Conservation (phyloP, 2,797 vertebrate species). For the Girardinus metallicus region DNA sequence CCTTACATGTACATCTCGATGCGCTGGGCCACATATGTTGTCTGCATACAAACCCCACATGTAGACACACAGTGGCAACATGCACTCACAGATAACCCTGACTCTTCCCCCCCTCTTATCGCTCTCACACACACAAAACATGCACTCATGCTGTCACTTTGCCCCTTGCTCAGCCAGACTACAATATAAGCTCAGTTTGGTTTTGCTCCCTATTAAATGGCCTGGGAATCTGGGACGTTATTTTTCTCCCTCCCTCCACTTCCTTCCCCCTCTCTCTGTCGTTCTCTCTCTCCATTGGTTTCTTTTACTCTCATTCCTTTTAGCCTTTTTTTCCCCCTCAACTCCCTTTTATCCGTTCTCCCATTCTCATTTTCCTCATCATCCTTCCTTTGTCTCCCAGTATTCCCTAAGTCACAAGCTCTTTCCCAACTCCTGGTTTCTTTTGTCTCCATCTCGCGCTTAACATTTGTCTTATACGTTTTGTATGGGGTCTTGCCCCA, state of each 20-base stretch:
- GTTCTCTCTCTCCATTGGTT: slow-evolving; percentile 27
- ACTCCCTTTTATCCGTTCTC: slow-evolving; percentile 50
- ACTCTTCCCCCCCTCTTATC: slow-evolving; percentile 19
- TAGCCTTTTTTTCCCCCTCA: slow-evolving; percentile 15
- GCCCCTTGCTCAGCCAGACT: slow-evolving; percentile 64
- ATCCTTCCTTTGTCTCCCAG: slow-evolving; percentile 60
- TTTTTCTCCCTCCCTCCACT: slow-evolving; percentile 39
- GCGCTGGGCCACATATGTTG: slow-evolving; percentile 64
- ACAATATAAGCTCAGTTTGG: slow-evolving; percentile 73
- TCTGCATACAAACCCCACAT: slow-evolving; percentile 45
- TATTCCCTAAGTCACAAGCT: slow-evolving; percentile 54
- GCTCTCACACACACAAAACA: slow-evolving; percentile 41
- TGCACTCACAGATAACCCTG: slow-evolving; percentile 33
- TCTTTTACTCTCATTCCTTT: slow-evolving; percentile 26
- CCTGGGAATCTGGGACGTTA: slow-evolving; percentile 76
- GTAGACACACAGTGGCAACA: slow-evolving; percentile 31
- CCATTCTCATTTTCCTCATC: slow-evolving; percentile 58
- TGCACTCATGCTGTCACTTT: slow-evolving; percentile 66
- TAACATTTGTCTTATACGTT: slow-evolving; percentile 13
- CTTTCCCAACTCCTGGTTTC: slow-evolving; percentile 49
- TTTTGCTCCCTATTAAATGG: slow-evolving; percentile 75
- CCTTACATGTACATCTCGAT: slow-evolving; percentile 58
- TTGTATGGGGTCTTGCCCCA: neutral
- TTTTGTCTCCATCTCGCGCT: slow-evolving; percentile 12
- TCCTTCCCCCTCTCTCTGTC: neutral